Evolutionary conservation across 2,888 invertebrate species (phyloP).

Genomic region (Aphidius colemani): DNA sequence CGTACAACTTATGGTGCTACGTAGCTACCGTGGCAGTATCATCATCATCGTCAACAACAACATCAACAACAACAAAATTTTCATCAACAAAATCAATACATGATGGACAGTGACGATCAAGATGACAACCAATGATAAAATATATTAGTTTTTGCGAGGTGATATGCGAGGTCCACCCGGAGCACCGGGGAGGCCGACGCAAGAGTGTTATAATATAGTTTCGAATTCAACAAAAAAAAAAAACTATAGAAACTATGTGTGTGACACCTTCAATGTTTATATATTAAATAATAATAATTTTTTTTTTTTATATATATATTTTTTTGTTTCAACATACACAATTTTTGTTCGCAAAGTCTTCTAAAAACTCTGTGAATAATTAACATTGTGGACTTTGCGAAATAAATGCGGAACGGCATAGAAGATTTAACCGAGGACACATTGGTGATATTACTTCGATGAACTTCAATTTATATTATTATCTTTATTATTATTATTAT

Average conservation of each 20-base stretch:
- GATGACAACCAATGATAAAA: slow-evolving; percentile 20
- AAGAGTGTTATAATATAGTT: slow-evolving; percentile 12
- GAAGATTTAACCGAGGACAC: neutral
- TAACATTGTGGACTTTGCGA: neutral
- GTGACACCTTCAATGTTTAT: neutral
- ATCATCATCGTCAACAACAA: slow-evolving; percentile 33
- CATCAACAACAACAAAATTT: slow-evolving; percentile 26
- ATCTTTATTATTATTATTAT: neutral
- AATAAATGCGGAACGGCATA: slow-evolving; percentile 9
- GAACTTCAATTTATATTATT: too few relatives aligned
- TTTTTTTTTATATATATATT: neutral
- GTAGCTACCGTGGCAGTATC: slow-evolving; percentile 48
- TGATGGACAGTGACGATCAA: slow-evolving; percentile 30
- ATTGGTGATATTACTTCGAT: too few relatives aligned
- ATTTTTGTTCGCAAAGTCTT: too few relatives aligned
- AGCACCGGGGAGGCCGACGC: slow-evolving; percentile 49
- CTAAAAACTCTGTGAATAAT: too few relatives aligned
- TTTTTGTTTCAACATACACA: neutral
- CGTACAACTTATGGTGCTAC: slow-evolving; percentile 52
- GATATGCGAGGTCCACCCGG: slow-evolving; percentile 44
- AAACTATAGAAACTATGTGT: slow-evolving; percentile 13
- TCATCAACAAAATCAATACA: neutral
- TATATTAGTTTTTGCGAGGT: slow-evolving; percentile 33
- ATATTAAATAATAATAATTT: neutral
- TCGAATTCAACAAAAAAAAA: neutral